Evolutionary conservation across 2,888 invertebrate species (phyloP).

Genomic region (Oscheius onirici): DNA sequence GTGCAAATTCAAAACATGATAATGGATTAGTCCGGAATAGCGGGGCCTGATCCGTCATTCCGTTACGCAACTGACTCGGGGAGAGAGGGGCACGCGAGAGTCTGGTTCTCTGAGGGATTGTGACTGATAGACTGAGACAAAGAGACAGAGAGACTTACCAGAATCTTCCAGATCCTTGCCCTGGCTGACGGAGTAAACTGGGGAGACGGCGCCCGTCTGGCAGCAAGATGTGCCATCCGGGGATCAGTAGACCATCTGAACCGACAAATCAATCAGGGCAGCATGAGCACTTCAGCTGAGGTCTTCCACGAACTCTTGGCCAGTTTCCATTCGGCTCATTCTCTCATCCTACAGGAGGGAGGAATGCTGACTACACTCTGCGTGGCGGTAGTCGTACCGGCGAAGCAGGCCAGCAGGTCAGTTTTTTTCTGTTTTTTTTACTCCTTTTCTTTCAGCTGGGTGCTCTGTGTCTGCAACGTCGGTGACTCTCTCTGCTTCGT

Average conservation of each 20-base stretch:
- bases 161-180: slow-evolving; percentile 76
- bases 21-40: no score
- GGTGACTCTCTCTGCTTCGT: slow-evolving; percentile 90
- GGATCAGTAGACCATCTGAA: slow-evolving; percentile 86
- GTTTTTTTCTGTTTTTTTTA: background rate
- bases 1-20: no score
- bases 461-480: slow-evolving; percentile 87
- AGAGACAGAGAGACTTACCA: background rate
- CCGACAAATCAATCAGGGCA: slow-evolving; percentile 48
- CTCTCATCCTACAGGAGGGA: slow-evolving; percentile 83
- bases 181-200: slow-evolving; percentile 91
- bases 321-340: slow-evolving; percentile 86
- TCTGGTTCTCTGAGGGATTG: no score
- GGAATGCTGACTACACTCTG: slow-evolving; percentile 86
- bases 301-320: slow-evolving; percentile 82
- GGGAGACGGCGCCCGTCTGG: slow-evolving; percentile 82
- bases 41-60: no score
- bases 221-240: slow-evolving; percentile 80
- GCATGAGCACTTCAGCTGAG: slow-evolving; percentile 74
- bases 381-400: slow-evolving; percentile 80
- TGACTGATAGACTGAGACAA: no score
- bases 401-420: slow-evolving; percentile 56
- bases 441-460: slow-evolving; percentile 70
- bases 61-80: no score
- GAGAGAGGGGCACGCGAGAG: no score